Percentiles rank a stretch among this genome's conserved stretches.
These are phyloP conservation scores for Panurus biarmicus DNA, from an alignment of 2,113 vertebrate genomes.

Conservation along the genomic window DNA sequence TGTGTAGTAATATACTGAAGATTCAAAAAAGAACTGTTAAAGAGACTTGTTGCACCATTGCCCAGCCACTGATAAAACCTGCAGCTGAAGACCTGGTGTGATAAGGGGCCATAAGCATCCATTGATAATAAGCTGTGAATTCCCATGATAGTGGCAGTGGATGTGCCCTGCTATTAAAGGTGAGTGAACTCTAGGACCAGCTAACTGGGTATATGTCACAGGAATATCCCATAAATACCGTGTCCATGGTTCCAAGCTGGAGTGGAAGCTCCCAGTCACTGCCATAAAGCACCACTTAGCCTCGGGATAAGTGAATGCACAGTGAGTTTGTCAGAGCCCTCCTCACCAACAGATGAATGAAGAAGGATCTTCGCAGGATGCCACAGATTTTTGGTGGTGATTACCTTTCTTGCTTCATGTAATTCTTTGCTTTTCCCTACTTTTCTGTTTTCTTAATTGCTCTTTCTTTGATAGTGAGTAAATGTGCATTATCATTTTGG, in stretches of 20 bases:
- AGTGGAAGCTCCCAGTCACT: accelerated
- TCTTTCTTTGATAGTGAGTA: background rate
- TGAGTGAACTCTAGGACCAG: background rate
- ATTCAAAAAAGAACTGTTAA: background rate
- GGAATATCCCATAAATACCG: accelerated
- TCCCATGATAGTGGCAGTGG: too few relatives aligned
- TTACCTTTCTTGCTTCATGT: background rate
- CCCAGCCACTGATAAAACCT: background rate
- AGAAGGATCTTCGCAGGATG: accelerated
- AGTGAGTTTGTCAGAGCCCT: background rate
- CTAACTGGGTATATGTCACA: accelerated
- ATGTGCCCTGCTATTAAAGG: background rate
- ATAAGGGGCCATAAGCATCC: background rate
- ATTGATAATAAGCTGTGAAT: background rate
- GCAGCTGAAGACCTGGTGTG: background rate
- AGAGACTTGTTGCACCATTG: background rate
- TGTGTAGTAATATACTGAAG: background rate
- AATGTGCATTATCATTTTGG: background rate
- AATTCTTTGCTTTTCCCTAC: background rate
- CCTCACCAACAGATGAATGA: background rate
- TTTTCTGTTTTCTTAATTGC: background rate
- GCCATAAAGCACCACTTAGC: background rate
- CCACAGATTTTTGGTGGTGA: background rate
- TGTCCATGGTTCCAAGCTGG: background rate
- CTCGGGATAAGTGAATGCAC: too few relatives aligned